phyloP scores from a whole-genome alignment of 2,797 vertebrate genomes.

The Urosaurus nigricauda region DNA sequence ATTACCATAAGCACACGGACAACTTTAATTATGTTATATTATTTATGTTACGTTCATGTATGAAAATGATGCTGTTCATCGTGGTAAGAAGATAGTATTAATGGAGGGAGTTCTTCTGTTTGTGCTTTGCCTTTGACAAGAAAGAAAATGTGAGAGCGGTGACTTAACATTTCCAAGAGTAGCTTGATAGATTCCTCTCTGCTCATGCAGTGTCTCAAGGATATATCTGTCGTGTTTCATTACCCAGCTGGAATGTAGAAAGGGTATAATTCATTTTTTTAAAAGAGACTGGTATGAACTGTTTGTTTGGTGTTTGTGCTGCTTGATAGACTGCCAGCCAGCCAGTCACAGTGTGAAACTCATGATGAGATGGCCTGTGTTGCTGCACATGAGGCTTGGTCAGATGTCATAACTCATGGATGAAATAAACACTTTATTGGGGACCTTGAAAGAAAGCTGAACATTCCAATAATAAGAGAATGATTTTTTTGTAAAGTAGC shows the following conservation, averaged over 20 bases:
- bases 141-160: not conserved
- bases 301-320: constrained; percentile 38
- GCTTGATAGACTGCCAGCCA: constrained; percentile 37
- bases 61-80: not conserved
- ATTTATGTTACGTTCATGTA: too few relatives aligned
- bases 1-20: too few relatives aligned
- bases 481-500: constrained; percentile 32
- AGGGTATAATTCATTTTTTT: constrained; percentile 62
- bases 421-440: constrained; percentile 57
- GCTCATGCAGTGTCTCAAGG: constrained; percentile 47
- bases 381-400: constrained; percentile 61
- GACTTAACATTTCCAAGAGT: not conserved
- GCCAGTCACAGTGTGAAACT: constrained; percentile 47
- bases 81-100: accelerated
- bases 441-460: constrained; percentile 65
- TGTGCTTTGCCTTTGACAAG: not conserved
- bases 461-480: not conserved
- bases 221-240: constrained; percentile 39
- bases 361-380: constrained; percentile 36
- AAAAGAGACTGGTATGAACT: constrained; percentile 57
- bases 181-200: constrained; percentile 11
- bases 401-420: constrained; percentile 65
- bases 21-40: too few relatives aligned
- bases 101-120: not conserved
- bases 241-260: constrained; percentile 37